Evolutionary conservation across 2,888 invertebrate species (phyloP).

Genomic region (Allolobophora icterica): DNA sequence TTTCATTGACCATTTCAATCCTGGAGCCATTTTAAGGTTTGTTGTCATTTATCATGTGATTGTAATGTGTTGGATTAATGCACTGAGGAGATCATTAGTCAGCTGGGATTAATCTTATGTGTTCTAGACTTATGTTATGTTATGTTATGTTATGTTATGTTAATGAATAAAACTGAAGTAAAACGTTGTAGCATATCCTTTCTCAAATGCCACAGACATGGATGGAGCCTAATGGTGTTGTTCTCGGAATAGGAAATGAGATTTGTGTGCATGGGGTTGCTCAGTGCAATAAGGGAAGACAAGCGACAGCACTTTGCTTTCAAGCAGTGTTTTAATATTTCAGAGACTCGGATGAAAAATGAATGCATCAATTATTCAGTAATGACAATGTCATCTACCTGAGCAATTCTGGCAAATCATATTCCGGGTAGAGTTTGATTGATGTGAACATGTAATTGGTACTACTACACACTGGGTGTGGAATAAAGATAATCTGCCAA

Average conservation of each 20-base stretch:
- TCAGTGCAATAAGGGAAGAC: background rate
- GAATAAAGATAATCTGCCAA: background rate
- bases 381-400: background rate
- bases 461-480: background rate
- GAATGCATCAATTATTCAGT: background rate
- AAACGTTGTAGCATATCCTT: background rate
- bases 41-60: too few relatives aligned
- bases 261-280: background rate
- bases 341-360: background rate
- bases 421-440: background rate
- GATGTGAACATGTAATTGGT: slow-evolving; percentile 1
- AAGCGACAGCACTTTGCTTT: background rate
- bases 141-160: too few relatives aligned
- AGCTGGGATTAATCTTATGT: background rate
- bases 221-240: background rate
- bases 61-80: too few relatives aligned
- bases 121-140: too few relatives aligned
- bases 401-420: background rate
- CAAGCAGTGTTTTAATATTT: background rate
- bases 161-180: background rate
- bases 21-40: too few relatives aligned
- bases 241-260: background rate
- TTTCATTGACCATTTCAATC: too few relatives aligned
- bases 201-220: background rate
- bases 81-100: too few relatives aligned